phyloP scores from a whole-genome alignment of 2,113 vertebrate genomes.

The Vanacampus margaritifer region DNA sequence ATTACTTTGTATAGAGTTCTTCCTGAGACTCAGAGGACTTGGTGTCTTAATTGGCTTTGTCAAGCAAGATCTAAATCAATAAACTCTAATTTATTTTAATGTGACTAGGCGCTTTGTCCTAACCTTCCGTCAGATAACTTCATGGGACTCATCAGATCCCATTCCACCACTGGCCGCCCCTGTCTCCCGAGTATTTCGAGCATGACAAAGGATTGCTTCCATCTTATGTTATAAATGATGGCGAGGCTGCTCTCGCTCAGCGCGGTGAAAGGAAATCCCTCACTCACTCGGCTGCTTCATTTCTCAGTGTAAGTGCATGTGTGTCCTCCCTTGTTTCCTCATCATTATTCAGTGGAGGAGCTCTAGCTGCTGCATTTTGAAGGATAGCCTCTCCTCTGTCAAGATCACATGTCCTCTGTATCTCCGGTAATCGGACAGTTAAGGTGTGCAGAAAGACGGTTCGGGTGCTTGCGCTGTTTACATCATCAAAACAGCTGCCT shows the following conservation, averaged over 20 bases:
- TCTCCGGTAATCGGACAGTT: constrained; percentile 29
- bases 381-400: constrained; percentile 49
- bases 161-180: not conserved
- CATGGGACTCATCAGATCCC: constrained; percentile 3
- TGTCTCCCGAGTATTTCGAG: constrained; percentile 9
- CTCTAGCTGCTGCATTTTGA: constrained; percentile 38
- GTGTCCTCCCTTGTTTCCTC: constrained; percentile 47
- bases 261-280: constrained; percentile 50
- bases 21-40: constrained; percentile 27
- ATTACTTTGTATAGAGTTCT: constrained; percentile 19
- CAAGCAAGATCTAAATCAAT: constrained; percentile 42
- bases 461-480: constrained; percentile 16
- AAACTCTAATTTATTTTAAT: constrained; percentile 6
- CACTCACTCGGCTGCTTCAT: constrained; percentile 15
- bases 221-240: constrained; percentile 36
- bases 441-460: not conserved
- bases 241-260: constrained; percentile 20
- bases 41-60: constrained; percentile 32
- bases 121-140: constrained; percentile 8
- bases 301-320: constrained; percentile 36
- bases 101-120: not conserved
- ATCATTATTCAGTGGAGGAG: constrained; percentile 54
- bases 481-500: not conserved
- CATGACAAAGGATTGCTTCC: constrained; percentile 45
- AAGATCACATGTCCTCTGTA: constrained; percentile 30